A percentile compares a stretch with the other conserved stretches of the same genome.
Conservation (phyloP, 1,140 invertebrate species). For the Hesperophylax magnus region DNA sequence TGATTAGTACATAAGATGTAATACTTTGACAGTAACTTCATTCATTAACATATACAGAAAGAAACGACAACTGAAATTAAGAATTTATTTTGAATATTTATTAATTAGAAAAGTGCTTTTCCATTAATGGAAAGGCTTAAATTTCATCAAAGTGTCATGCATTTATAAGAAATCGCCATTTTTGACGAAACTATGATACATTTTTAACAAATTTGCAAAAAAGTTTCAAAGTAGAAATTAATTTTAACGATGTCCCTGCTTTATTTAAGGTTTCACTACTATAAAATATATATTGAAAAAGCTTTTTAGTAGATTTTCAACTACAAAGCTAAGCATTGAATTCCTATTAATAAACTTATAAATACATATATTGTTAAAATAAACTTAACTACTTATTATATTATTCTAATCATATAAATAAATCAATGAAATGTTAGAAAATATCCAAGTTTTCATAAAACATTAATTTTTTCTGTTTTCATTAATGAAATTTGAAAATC, state of each 20-base stretch:
- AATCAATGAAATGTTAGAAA: background rate
- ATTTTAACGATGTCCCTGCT: no score
- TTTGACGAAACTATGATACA: no score
- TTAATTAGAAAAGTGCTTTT: slow-evolving; percentile 2
- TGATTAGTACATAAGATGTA: slow-evolving; percentile 13
- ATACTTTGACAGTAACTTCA: slow-evolving; percentile 10
- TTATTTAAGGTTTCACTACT: slow-evolving; percentile 29
- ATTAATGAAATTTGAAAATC: slow-evolving; percentile 27
- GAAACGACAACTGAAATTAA: background rate
- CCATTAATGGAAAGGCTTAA: no score
- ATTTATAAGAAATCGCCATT: no score
- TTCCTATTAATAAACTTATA: slow-evolving; percentile 8
- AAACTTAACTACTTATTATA: slow-evolving; percentile 1
- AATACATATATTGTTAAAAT: slow-evolving; percentile 26
- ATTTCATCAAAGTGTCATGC: no score
- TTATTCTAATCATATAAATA: slow-evolving; percentile 2
- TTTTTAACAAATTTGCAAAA: no score
- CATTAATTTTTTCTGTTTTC: background rate
- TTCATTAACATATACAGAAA: background rate
- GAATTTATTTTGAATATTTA: no score
- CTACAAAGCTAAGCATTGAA: background rate
- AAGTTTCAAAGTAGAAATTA: no score
- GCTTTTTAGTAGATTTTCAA: no score
- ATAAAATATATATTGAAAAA: background rate
- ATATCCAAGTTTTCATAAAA: slow-evolving; percentile 23